phyloP scores from a whole-genome alignment of 2,797 vertebrate species.

The Rachycentron canadum region DNA sequence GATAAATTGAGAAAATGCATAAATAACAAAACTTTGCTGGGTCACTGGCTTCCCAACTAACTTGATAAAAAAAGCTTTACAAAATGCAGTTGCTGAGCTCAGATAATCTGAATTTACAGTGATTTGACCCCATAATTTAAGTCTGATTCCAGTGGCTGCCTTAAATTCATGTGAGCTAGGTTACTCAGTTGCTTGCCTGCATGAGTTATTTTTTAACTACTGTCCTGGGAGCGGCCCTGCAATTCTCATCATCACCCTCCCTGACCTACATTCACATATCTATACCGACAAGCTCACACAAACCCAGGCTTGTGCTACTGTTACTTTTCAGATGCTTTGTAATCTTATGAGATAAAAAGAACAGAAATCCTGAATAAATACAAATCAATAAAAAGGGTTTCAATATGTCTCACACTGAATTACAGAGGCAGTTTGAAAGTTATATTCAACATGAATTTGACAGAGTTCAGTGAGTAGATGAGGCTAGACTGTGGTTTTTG shows the following conservation, averaged over 20 bases:
- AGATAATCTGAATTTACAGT: neutral
- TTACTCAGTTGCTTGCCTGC: slow-evolving; percentile 6
- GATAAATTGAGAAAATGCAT: neutral
- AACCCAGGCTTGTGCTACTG: neutral
- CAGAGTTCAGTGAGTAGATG: neutral
- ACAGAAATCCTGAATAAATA: neutral
- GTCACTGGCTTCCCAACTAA: neutral
- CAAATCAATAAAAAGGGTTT: neutral
- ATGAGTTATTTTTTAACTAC: slow-evolving; percentile 5
- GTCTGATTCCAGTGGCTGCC: neutral
- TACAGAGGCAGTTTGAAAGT: neutral
- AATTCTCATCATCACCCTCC: slow-evolving; percentile 72
- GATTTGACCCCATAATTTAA: neutral
- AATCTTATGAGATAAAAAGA: neutral
- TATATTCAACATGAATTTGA: neutral
- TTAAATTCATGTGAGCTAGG: slow-evolving; percentile 6
- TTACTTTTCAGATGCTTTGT: slow-evolving; percentile 1
- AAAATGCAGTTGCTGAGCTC: neutral
- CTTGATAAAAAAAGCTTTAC: neutral
- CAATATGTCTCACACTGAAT: neutral
- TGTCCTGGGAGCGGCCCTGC: slow-evolving; percentile 56
- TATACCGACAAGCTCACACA: slow-evolving; percentile 30
- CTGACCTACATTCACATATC: slow-evolving; percentile 74
- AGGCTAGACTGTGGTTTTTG: neutral
- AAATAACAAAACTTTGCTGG: neutral